These are phyloP conservation scores for Sweltsa coloradensis DNA, from an alignment of 1,140 invertebrate genomes.

Conservation along the genomic window DNA sequence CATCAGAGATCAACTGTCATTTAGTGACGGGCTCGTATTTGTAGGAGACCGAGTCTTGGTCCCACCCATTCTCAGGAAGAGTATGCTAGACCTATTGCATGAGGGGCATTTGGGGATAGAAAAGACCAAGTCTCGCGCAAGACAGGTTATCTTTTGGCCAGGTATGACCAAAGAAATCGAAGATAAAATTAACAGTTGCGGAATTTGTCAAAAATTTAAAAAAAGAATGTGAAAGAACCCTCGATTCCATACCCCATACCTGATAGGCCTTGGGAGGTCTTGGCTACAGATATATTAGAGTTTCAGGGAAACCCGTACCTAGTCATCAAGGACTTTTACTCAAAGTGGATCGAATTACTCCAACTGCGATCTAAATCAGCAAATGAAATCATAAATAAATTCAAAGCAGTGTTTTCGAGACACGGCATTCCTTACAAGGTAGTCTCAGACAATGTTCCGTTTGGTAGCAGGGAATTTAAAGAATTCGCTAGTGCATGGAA, in stretches of 20 bases:
- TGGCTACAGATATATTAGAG: slow-evolving; percentile 24
- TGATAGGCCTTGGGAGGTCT: slow-evolving; percentile 21
- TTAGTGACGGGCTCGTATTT: slow-evolving; percentile 22
- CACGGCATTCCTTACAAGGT: too few species aligned
- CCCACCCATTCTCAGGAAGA: slow-evolving; percentile 20
- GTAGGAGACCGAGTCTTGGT: slow-evolving; percentile 24
- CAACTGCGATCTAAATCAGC: too few species aligned
- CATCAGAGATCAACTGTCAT: slow-evolving; percentile 6
- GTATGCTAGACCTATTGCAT: slow-evolving; percentile 21
- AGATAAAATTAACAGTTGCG: slow-evolving; percentile 28
- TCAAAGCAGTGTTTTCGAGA: too few species aligned
- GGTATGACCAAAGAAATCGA: slow-evolving; percentile 28
- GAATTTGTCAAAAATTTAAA: slow-evolving; percentile 24
- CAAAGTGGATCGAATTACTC: too few species aligned
- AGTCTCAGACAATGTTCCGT: slow-evolving; percentile 9
- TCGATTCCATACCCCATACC: slow-evolving; percentile 23
- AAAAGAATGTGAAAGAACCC: slow-evolving; percentile 25
- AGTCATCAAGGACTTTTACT: background rate
- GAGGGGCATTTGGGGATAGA: slow-evolving; percentile 19
- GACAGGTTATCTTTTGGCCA: slow-evolving; percentile 19
- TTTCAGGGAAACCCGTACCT: slow-evolving; percentile 1
- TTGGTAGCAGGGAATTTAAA: slow-evolving; percentile 21
- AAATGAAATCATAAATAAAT: too few species aligned
- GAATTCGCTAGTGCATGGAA: slow-evolving; percentile 26
- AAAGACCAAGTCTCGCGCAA: slow-evolving; percentile 16